Evolutionary conservation across 92 coral and sea anemone species (phyloP).

Genomic region (Galaxea fascicularis): DNA sequence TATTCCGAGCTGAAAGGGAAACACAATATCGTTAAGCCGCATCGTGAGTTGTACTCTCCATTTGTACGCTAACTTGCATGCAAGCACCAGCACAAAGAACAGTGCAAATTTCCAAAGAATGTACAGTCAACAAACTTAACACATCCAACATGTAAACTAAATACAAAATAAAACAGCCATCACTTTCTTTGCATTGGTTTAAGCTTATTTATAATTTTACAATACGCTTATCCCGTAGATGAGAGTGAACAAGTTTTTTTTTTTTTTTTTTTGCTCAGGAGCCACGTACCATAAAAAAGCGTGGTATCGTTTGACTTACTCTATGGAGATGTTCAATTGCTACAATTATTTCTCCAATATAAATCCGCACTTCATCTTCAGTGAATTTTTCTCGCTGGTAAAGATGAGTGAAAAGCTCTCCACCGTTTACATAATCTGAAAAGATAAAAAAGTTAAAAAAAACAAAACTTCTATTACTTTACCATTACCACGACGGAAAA

Average conservation of each 20-base stretch:
- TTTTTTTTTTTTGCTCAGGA: background rate
- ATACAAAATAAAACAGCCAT: constrained; percentile 1
- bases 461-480: background rate
- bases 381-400: constrained; percentile 95
- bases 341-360: constrained; percentile 93
- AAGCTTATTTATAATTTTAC: background rate
- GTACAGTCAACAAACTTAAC: background rate
- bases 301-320: constrained; percentile 56
- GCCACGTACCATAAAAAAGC: constrained; percentile 11
- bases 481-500: background rate
- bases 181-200: background rate
- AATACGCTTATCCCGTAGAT: background rate
- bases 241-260: constrained; percentile 18
- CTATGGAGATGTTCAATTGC: constrained; percentile 97
- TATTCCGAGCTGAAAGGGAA: constrained; percentile 88
- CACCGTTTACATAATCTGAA: constrained; percentile 96
- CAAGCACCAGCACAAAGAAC: background rate
- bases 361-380: constrained; percentile 94
- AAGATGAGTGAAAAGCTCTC: constrained; percentile 95
- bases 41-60: background rate
- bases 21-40: background rate
- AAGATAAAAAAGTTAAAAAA: background rate
- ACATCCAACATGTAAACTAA: background rate
- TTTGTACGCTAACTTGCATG: background rate
- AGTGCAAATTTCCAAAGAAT: background rate